Conservation (phyloP, 1,140 invertebrate genomes). For the Heliconius congener region DNA sequence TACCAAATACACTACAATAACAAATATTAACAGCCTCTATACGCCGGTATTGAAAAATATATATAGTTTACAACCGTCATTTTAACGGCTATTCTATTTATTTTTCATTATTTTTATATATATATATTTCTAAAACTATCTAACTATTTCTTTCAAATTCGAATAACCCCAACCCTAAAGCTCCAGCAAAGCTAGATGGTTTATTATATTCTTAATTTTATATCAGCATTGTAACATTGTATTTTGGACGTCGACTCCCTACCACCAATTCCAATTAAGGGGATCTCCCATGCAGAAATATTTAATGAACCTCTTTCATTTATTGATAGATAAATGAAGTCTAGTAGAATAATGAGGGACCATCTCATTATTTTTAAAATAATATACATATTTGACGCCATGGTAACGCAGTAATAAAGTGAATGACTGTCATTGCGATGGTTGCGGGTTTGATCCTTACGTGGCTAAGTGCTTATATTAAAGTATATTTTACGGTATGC, state of each 20-base stretch:
- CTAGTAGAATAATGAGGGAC: conserved; percentile 30
- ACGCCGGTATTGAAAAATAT: too few relatives aligned
- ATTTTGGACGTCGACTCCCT: conserved; percentile 15
- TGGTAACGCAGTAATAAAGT: background rate
- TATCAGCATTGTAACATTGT: conserved; percentile 12
- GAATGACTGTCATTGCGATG: too few relatives aligned
- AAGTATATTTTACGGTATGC: too few relatives aligned
- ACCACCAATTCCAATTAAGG: conserved; percentile 30
- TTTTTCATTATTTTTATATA: too few relatives aligned
- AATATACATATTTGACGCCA: background rate
- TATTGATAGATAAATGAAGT: conserved; percentile 30
- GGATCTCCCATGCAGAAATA: conserved; percentile 27
- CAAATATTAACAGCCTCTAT: too few relatives aligned
- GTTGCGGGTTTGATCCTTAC: too few relatives aligned
- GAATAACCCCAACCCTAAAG: background rate
- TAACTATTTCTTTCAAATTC: background rate
- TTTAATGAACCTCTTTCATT: conserved; percentile 36
- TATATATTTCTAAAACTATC: too few relatives aligned
- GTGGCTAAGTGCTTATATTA: too few relatives aligned
- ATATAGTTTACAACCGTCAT: too few relatives aligned
- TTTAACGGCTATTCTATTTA: too few relatives aligned
- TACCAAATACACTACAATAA: too few relatives aligned
- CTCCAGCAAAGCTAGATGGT: background rate
- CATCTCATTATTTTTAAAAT: conserved; percentile 25
- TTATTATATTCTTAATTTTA: conserved; percentile 12